Base-by-base conservation (phyloP, 2,113 vertebrate species). In the Cyanoderma ruficeps region DNA sequence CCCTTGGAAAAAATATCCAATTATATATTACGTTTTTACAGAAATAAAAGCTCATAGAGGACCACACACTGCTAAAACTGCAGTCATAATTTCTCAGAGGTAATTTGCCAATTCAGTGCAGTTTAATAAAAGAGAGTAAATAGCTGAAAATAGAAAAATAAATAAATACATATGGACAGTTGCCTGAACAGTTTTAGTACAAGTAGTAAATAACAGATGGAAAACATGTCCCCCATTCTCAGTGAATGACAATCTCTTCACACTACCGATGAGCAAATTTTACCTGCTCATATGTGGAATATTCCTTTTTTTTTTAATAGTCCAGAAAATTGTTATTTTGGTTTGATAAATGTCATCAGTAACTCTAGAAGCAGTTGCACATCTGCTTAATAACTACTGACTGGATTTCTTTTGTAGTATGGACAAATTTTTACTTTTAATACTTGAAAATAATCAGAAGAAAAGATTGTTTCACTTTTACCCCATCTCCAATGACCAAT, bases 151-250 rank as follows among this genome's bases (percentile, higher is more conserved):
- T 3, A 76, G 15, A 81, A 56, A 81, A 94, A 86, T 69, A 93
- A 78, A 89, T 75, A 94, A 81, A 89, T 87, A 87, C 37, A 77
- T 49, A 88, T 17, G 68, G 67, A 80, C 42, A 46, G 75, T 83
- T 85, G 23, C 46, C 47, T 8, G 0, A 86, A 74, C 24, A 70
- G 21, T 69, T 86, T 42, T n/a, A 76, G 37, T 50, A 55, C 18
- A 28, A 67, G 21, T 28, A 89, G 63, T 83, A 93, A 86, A 74
- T 81, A 95, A 88, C 37, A 94, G 71, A 93, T 42, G 57, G 85
- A 93, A 93, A 93, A 72, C 14, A 11, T 56, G 27, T 69, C 42
- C 33, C 24, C 37, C 10, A 27, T 80, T 90, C 87, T 65, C 28
- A 90, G 28, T 39, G 19, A 91, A 85, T 64, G n/a, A 68, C 44